Evolutionary conservation across 1,140 invertebrate genomes (phyloP).

Genomic region (Campoletis sonorensis): DNA sequence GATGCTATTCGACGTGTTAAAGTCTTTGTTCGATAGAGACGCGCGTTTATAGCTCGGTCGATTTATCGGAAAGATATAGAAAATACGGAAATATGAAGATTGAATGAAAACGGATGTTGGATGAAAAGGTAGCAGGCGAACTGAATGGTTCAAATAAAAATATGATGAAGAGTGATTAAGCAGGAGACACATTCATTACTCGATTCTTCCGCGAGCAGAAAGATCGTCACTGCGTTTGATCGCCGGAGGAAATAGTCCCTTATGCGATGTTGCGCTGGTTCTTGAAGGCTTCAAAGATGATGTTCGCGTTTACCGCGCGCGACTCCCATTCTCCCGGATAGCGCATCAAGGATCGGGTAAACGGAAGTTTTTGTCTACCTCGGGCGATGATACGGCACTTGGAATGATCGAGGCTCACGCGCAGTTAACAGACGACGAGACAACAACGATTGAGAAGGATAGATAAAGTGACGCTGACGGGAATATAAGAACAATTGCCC

Average conservation of each 20-base stretch:
- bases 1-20: slow-evolving; percentile 12
- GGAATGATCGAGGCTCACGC: slow-evolving; percentile 22
- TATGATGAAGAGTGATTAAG: not conserved
- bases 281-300: not conserved
- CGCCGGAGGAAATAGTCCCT: not conserved
- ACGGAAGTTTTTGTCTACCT: slow-evolving; percentile 11
- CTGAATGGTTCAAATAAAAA: not conserved
- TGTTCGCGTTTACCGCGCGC: not conserved
- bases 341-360: not conserved
- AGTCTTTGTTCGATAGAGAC: slow-evolving; percentile 28
- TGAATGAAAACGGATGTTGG: not conserved
- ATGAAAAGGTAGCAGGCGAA: not conserved
- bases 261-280: not conserved
- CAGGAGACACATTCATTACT: not conserved
- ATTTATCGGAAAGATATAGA: slow-evolving; percentile 14
- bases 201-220: not conserved
- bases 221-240: not conserved
- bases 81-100: not conserved
- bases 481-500: slow-evolving; percentile 49
- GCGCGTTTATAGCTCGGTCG: slow-evolving; percentile 28
- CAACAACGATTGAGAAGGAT: not conserved
- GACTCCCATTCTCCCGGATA: not conserved
- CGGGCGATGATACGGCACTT: slow-evolving; percentile 13
- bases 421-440: not conserved
- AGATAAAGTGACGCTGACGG: slow-evolving; percentile 23